Evolutionary conservation across 2,113 vertebrate genomes (phyloP), one percentile per base, ranked within the genome.

Genomic region (Thamnophis sirtalis): DNA sequence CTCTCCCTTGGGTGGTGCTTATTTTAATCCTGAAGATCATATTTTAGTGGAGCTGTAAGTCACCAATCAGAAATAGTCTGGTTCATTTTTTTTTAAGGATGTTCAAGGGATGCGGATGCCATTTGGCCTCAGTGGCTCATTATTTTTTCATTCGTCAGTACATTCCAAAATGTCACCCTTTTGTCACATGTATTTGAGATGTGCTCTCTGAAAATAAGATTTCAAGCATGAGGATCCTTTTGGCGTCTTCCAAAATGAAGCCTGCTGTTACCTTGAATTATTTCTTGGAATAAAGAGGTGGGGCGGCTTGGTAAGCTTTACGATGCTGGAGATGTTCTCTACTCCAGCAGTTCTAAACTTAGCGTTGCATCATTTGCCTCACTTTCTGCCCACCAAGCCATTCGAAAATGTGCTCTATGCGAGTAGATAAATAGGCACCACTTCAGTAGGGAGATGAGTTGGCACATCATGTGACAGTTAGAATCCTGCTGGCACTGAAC

Each of bases 111-210:
- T 4, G 21, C 2, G 19, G 8, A 53, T 54, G 21, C 63, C 89
- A 53, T 54, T 68, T 80, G 89, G 89, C 50, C 63, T 80, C 89
- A 24, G 26, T 26, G 4, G 22, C 50, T 90, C 63, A 90, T 90
- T 90, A 53, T 80, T 80, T 90, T 73, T 80, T 90, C 49, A 90
- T 90, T 73, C 33, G 60, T 54, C 89, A 51, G 56, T 28, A 28
- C 26, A 22, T 33, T 90, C 49, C 24, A 33, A 80, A 80, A 73
- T 73, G 60, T 53, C 49, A 53, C 26, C n/a, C 63, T 73, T 53
- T 90, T 90, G 63, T 80, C 63, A 80, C 50, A n/a, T 89, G 17
- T 24, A 9, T n/a, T 90, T 22, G n/a, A 90, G 63, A 38, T 7
- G 50, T 19, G 17, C 28, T 51, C 48, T 89, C 58, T 48, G 24